Evolutionary conservation across 37 sponge, comb jelly and placozoan species (phyloP), one percentile per base, ranked within the genome.

Genomic region (Hormiphora californensis): DNA sequence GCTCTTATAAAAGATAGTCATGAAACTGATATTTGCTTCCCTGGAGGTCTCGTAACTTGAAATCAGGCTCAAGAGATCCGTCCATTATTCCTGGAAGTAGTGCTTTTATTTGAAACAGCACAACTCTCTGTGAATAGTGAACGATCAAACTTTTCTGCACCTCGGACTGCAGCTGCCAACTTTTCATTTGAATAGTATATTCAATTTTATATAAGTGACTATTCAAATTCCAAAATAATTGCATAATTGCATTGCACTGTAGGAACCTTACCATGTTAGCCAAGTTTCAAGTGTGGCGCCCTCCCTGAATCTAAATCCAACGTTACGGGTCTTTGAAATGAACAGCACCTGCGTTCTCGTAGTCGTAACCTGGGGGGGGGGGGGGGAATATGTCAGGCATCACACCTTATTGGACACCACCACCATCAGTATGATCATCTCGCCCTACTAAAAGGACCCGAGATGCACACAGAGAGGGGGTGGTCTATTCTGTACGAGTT

Each of bases 1-100:
- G 81, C 43, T 73, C 43, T 43, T 39, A 30, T 73, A 73, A 28
- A 43, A 73, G 44, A 73, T 73, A n/a, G 25, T 73, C 81, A 4
- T 73, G 81, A 30, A 43, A 73, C 81, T 73, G 44, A 30, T 73
- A 73, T 28, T 39, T 73, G n/a, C 46, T 43, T n/a, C 81, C 35
- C 25, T 73, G 21, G 27, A 73, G 35, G 43, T 73, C 81, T 17
- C 43, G 40, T 28, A 73, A 28, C 5, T 73, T 27, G 46, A 73
- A 73, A 41, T 73, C 81, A 11, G 81, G 81, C n/a, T 46, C 0
- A 5, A 73, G 43, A 7, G 4, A 43, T 9, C 81, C 81, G 9
- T 73, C 81, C 5, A 73, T 22, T 41, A 46, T 46, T 1, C 36
- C 81, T 73, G 81, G n/a, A n/a, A n/a, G n/a, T n/a, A n/a, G n/a